A percentile compares a stretch with the other conserved stretches of the same genome.
Conservation (phyloP, 2,797 vertebrate genomes). For the Paguma larvata region DNA sequence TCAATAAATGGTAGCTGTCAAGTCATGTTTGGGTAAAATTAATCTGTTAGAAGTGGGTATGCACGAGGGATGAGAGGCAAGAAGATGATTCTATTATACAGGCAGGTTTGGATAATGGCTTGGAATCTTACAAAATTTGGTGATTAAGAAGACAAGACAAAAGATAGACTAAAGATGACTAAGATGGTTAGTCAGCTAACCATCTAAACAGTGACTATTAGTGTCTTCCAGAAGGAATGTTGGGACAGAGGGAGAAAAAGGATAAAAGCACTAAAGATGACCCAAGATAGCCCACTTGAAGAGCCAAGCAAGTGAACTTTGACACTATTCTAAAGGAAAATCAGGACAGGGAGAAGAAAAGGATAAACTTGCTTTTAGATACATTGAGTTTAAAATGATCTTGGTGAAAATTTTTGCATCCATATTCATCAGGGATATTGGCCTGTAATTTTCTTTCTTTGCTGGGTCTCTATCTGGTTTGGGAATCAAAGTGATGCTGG, state of each 20-base stretch:
- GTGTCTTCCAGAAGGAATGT: background rate
- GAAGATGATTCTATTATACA: background rate
- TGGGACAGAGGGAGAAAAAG: background rate
- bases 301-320: background rate
- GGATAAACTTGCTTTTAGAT: background rate
- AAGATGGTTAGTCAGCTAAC: background rate
- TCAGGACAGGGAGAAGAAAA: background rate
- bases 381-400: background rate
- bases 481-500: too few species aligned
- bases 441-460: too few species aligned
- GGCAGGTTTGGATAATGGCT: background rate
- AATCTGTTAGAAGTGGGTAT: background rate
- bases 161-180: background rate
- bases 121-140: background rate
- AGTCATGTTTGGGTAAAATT: background rate
- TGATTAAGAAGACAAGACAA: background rate
- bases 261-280: background rate
- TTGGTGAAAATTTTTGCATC: too few species aligned
- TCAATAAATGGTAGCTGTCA: constrained; percentile 3
- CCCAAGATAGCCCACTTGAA: background rate
- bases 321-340: background rate
- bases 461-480: too few species aligned
- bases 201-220: background rate
- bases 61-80: background rate
- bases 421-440: too few species aligned